Evolutionary conservation across 2,888 invertebrate genomes (phyloP).

Genomic region (Apotomis turbidana): DNA sequence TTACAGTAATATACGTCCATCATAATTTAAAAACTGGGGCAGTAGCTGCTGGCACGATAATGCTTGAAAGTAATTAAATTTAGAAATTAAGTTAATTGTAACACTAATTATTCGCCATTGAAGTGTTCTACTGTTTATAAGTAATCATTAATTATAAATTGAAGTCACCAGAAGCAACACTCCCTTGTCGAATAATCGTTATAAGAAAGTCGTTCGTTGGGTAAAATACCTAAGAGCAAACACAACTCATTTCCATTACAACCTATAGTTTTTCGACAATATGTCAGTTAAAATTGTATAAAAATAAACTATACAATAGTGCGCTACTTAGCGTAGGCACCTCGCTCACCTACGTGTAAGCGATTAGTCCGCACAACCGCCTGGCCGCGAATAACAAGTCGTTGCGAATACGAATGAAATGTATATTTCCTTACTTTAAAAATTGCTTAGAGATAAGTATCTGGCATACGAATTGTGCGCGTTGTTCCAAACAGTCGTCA

Average conservation of each 20-base stretch:
- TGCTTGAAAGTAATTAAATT: constrained; percentile 18
- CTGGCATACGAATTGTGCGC: constrained; percentile 9
- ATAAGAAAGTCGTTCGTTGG: constrained; percentile 31
- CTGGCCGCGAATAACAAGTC: constrained; percentile 21
- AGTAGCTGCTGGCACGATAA: constrained; percentile 31
- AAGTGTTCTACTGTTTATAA: constrained; percentile 27
- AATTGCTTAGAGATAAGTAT: background rate
- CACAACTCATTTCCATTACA: constrained; percentile 60
- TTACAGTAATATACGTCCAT: constrained; percentile 27
- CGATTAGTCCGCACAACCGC: constrained; percentile 44
- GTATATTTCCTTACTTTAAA: background rate
- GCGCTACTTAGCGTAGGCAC: constrained; percentile 57
- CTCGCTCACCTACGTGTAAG: constrained; percentile 48
- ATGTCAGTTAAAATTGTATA: constrained; percentile 79
- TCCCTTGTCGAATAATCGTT: constrained; percentile 26
- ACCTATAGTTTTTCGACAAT: constrained; percentile 77
- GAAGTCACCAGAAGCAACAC: constrained; percentile 13
- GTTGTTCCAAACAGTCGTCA: background rate
- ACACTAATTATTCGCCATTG: constrained; percentile 23
- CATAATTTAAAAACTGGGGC: constrained; percentile 27
- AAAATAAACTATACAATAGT: constrained; percentile 75
- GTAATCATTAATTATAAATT: background rate
- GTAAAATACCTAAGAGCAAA: constrained; percentile 50
- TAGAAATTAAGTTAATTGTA: constrained; percentile 4
- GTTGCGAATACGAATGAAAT: background rate